Conservation (phyloP, 2,888 invertebrate genomes). For the Acleris holmiana region DNA sequence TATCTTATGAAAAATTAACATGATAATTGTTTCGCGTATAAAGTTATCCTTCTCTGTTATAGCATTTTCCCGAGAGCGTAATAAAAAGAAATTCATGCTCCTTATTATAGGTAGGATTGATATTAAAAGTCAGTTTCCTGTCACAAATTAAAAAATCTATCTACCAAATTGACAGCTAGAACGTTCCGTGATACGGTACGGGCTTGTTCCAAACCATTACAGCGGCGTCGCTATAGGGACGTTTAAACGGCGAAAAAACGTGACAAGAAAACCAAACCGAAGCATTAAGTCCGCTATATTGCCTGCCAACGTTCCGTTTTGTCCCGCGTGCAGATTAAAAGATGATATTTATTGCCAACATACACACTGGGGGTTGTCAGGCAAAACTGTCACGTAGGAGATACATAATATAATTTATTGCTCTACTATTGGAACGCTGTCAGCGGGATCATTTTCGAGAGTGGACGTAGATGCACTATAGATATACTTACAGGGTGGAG, state of each 20-base stretch:
- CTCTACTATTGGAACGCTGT: constrained; percentile 34
- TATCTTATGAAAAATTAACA: no score
- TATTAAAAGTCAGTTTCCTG: no score
- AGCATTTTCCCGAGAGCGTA: no score
- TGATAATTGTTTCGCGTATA: no score
- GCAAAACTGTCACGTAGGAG: constrained; percentile 36
- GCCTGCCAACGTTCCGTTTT: constrained; percentile 63
- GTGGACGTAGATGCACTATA: constrained; percentile 3
- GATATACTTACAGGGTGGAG: no score
- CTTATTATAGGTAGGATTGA: no score
- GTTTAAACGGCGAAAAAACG: constrained; percentile 77
- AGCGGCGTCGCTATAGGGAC: constrained; percentile 52
- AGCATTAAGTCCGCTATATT: constrained; percentile 75
- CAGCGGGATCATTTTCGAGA: constrained; percentile 18
- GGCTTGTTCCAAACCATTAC: constrained; percentile 37
- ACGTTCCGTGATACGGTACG: constrained; percentile 35
- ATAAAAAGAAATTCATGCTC: no score
- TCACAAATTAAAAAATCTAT: no score
- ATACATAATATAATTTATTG: constrained; percentile 39
- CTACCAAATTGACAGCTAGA: constrained; percentile 17
- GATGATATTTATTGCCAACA: constrained; percentile 59
- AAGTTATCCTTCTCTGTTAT: no score
- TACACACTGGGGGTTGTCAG: constrained; percentile 36
- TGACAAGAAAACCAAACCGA: constrained; percentile 75
- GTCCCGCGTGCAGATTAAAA: constrained; percentile 72